Base-by-base conservation (phyloP, 2,888 invertebrate genomes). In the Cryptus viduatorius region DNA sequence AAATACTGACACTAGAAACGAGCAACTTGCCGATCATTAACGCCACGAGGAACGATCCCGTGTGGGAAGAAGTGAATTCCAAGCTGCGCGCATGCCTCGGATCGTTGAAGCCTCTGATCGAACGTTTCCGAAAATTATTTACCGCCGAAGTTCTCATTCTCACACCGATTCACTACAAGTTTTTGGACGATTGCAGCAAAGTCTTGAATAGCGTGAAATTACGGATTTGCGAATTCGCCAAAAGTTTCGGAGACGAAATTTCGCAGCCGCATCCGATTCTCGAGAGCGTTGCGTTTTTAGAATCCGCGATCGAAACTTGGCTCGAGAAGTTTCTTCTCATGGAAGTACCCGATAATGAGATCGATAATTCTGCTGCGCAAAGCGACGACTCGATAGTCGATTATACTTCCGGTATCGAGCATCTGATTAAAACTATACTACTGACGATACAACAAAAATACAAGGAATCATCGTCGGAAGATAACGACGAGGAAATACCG, bases 361-460 rank as follows among this genome's bases (percentile, higher is more conserved):
- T 67, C 10, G 82, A 73, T 4, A 50, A 53, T 56, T 64, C 65
- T 4, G n/a, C 48, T 19, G 56, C 56, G 16, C 53, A 46, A 8
- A 44, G 91, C 79, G 91, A 91, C 77, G 92, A 94, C 89, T 88
- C 94, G 61, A 56, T 64, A n/a, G 73, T 37, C 44, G 82, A 83
- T 19, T 79, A 84, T 24, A 68, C 48, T 87, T 91, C 69, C 8
- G 81, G 90, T 79, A 79, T 95, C 14, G 95, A 95, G 83, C 90
- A 92, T 75, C 89, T 96, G 53, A 90, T 96, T 0, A 95, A 95
- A 75, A 93, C 92, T 61, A 93, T 96, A 56, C 93, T 96, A 14
- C 87, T 96, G 10, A 94, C 94, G 0, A 93, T 96, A 80, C 96
- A 96, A 90, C 95, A 94, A 86, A 93, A 96, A 31, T 95, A 95